Evolutionary conservation across 2,888 invertebrate genomes (phyloP), one percentile per base, ranked within the genome.

Genomic region (Dermolepida albohirtum): DNA sequence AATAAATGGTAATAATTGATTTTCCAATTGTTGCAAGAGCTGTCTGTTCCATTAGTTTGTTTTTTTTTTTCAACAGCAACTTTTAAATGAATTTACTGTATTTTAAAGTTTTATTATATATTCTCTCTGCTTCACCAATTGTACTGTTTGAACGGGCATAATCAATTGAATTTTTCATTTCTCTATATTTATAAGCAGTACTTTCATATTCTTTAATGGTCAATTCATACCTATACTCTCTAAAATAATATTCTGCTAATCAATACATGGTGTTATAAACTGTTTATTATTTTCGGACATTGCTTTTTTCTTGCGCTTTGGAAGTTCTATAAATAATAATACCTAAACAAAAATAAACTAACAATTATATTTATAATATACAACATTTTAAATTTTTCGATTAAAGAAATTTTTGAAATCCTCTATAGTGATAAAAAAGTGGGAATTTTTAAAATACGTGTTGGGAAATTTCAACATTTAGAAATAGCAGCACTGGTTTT

Each of bases 1-100:
- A n/a, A n/a, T n/a, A n/a, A n/a, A n/a, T n/a, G n/a, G n/a, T n/a
- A n/a, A n/a, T n/a, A n/a, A n/a, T n/a, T n/a, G n/a, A n/a, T n/a
- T n/a, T n/a, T n/a, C 97, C 97, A 1, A 97, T 84, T 6, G 96
- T 96, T 0, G 96, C 95, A 82, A 91, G 89, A 0, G 97, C 97
- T 74, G 97, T 86, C 80, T 97, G 97, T 77, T 94, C 90, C 81
- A 97, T 97, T 1, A 94, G 86, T 64, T 88, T 84, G 81, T 93
- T 90, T 17, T 88, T 86, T n/a, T 54, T 91, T 81, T 69, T 90
- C 87, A 76, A 87, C 87, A 8, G 94, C 92, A 76, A 90, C 83
- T 78, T 87, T 89, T 89, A 74, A 62, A 75, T 96, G 92, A 55
- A 89, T 87, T 74, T 91, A 88, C 73, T 93, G 80, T 94, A 90